phyloP scores from a whole-genome alignment of 2,888 invertebrate genomes.

The Dynastes maya region DNA sequence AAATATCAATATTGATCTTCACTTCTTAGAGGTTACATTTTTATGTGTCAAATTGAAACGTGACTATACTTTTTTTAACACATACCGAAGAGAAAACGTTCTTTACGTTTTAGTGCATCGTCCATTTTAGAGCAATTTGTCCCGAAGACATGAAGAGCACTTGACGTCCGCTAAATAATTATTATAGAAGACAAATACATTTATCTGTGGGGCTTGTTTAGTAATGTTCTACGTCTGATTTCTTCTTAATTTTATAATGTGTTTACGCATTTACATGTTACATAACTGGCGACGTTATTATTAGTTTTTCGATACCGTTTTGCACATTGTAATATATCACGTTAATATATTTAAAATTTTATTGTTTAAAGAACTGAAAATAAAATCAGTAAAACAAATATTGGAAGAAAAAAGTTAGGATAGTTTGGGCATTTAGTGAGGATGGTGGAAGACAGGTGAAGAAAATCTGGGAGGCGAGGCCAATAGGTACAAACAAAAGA shows the following conservation, averaged over 20 bases:
- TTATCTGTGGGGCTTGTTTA: neutral
- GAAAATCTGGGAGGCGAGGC: too few relatives aligned
- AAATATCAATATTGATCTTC: slow-evolving; percentile 39
- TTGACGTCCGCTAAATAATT: slow-evolving; percentile 21
- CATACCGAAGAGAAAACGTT: slow-evolving; percentile 7
- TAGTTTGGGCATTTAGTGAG: too few relatives aligned
- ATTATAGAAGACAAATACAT: slow-evolving; percentile 6
- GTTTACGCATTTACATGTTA: neutral
- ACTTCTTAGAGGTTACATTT: neutral
- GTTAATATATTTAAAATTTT: too few relatives aligned
- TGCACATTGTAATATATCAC: too few relatives aligned
- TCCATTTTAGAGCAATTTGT: slow-evolving; percentile 22
- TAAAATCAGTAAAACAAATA: too few relatives aligned
- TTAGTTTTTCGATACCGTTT: too few relatives aligned
- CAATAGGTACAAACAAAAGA: too few relatives aligned
- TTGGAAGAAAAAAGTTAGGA: too few relatives aligned
- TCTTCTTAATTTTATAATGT: neutral
- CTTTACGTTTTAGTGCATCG: neutral
- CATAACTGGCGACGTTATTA: too few relatives aligned
- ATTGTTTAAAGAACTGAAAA: too few relatives aligned
- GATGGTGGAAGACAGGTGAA: too few relatives aligned
- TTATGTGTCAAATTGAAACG: slow-evolving; percentile 28
- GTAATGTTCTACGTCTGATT: neutral
- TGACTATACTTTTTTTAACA: slow-evolving; percentile 39
- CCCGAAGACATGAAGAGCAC: slow-evolving; percentile 13